phyloP scores from a whole-genome alignment of 2,113 vertebrate species.

The Phyllopteryx taeniolatus region DNA sequence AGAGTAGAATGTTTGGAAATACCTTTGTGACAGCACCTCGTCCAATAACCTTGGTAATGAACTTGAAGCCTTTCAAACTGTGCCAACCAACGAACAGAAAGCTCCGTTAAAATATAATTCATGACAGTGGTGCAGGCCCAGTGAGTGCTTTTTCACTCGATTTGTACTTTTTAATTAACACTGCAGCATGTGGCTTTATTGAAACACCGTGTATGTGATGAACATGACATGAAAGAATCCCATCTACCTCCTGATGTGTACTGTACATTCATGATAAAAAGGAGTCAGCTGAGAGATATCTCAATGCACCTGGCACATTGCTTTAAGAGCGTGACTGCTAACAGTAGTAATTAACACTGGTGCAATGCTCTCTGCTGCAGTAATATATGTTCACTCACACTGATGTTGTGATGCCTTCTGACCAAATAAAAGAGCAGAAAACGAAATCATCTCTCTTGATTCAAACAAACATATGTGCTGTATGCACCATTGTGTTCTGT shows the following conservation, averaged over 20 bases:
- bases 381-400: constrained; percentile 31
- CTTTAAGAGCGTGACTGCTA: neutral
- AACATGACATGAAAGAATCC: neutral
- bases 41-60: neutral
- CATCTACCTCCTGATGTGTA: neutral
- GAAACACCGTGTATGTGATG: neutral
- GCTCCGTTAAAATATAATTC: neutral
- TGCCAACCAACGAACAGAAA: neutral
- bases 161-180: too few species aligned
- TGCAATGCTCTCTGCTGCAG: constrained; percentile 17
- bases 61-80: neutral
- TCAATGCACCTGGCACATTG: neutral
- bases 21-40: neutral
- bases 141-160: too few species aligned
- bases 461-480: constrained; percentile 32
- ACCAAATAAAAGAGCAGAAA: constrained; percentile 49
- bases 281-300: neutral
- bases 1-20: neutral
- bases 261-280: neutral
- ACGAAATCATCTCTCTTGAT: constrained; percentile 51
- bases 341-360: constrained; percentile 43
- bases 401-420: constrained; percentile 21
- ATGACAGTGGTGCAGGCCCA: too few species aligned
- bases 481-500: constrained; percentile 7
- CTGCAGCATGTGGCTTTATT: neutral